phyloP scores from a whole-genome alignment of 2,797 vertebrate genomes.

The Phylloscopus collybita region DNA sequence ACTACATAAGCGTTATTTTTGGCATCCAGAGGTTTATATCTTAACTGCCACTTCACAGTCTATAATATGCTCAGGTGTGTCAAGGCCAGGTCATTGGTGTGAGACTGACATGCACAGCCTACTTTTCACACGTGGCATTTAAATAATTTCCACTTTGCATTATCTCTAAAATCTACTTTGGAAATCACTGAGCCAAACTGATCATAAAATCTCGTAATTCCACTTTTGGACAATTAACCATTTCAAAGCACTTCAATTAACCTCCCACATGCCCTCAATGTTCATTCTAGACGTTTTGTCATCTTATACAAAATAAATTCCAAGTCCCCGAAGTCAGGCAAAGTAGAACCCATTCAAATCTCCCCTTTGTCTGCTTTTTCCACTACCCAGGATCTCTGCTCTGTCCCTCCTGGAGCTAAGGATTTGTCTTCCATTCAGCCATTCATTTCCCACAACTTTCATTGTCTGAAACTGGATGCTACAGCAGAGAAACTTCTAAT shows the following conservation, averaged over 20 bases:
- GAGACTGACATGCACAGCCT: background rate
- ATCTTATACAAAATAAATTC: background rate
- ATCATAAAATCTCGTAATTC: background rate
- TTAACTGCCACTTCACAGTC: background rate
- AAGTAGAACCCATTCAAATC: background rate
- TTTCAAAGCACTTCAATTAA: background rate
- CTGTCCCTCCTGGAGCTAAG: background rate
- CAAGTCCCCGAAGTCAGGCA: background rate
- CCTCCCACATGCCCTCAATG: no score
- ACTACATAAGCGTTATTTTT: background rate
- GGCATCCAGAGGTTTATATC: background rate
- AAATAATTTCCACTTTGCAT: background rate
- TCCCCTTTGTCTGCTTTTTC: background rate
- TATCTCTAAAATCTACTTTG: background rate
- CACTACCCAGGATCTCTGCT: background rate
- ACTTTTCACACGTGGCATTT: background rate
- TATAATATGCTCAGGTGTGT: background rate
- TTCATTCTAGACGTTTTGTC: background rate
- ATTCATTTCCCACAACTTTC: background rate
- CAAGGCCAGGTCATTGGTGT: background rate
- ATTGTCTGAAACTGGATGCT: background rate
- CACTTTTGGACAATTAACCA: background rate
- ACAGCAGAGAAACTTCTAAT: slow-evolving; percentile 4
- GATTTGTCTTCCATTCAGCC: background rate
- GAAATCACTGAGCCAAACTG: background rate